These are phyloP conservation scores for Apteryx owenii DNA, from an alignment of 2,113 vertebrate genomes.

Conservation along the genomic window DNA sequence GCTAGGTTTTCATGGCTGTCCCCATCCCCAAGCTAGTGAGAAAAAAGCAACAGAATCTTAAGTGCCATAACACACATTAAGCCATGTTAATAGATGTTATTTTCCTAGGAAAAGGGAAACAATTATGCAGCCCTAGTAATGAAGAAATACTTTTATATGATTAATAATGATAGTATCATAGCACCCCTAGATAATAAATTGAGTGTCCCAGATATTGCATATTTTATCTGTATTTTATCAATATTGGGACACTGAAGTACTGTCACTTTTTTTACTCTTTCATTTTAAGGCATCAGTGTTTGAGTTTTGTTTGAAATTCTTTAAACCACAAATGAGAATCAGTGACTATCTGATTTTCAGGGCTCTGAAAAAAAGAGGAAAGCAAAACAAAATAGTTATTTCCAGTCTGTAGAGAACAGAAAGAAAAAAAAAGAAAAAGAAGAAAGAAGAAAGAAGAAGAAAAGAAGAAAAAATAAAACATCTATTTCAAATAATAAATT, in stretches of 20 bases:
- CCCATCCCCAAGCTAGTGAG: not conserved
- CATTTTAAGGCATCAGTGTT: not conserved
- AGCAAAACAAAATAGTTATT: not conserved
- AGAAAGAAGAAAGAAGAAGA: not conserved
- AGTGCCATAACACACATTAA: accelerated
- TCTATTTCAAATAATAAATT: not conserved
- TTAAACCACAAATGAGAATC: not conserved
- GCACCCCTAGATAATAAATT: not conserved
- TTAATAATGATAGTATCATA: not conserved
- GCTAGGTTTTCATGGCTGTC: not conserved
- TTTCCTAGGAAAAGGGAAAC: not conserved
- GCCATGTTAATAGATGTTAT: not conserved
- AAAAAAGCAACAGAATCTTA: accelerated
- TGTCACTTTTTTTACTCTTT: not conserved
- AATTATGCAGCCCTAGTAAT: not conserved
- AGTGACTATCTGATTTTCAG: not conserved
- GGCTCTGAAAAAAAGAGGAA: not conserved
- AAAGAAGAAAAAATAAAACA: not conserved
- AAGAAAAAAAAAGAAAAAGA: accelerated
- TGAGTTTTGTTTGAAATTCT: not conserved
- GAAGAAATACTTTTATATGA: not conserved
- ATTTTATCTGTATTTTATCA: not conserved
- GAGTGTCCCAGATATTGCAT: not conserved
- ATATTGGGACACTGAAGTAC: not conserved
- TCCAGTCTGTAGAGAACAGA: not conserved